These are phyloP conservation scores for Arrhopalites spinosus DNA, from an alignment of 2,888 invertebrate species.

Conservation along the genomic window DNA sequence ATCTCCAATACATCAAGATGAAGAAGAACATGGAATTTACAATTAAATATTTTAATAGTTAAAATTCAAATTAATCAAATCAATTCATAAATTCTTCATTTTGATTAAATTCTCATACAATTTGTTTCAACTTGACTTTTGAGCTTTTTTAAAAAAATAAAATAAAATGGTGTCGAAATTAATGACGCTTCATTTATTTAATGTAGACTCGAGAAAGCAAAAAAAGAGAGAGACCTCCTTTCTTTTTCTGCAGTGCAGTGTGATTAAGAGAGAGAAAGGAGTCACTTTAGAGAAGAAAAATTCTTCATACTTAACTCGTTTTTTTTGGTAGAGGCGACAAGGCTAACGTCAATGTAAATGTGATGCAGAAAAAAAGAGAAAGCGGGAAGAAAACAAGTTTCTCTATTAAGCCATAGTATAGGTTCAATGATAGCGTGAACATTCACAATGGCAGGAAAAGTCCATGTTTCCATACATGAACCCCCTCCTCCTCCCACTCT, in stretches of 20 bases:
- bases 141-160: too few relatives aligned
- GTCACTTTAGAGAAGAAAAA: not conserved
- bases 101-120: too few relatives aligned
- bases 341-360: not conserved
- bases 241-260: too few relatives aligned
- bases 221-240: not conserved
- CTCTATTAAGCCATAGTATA: not conserved
- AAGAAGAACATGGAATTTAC: too few relatives aligned
- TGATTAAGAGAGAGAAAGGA: not conserved
- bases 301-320: not conserved
- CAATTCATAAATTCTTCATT: too few relatives aligned
- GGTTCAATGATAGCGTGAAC: not conserved
- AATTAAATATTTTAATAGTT: too few relatives aligned
- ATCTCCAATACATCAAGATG: too few relatives aligned
- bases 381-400: not conserved
- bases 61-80: too few relatives aligned
- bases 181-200: not conserved
- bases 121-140: too few relatives aligned
- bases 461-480: not conserved
- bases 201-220: not conserved
- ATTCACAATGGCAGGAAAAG: not conserved
- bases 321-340: not conserved
- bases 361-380: not conserved
- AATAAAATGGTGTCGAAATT: not conserved
- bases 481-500: too few relatives aligned